A percentile compares a stretch with the other conserved stretches of the same genome.
These are phyloP conservation scores for Ploceus nigricollis DNA, from an alignment of 2,113 vertebrate species.

Conservation along the genomic window DNA sequence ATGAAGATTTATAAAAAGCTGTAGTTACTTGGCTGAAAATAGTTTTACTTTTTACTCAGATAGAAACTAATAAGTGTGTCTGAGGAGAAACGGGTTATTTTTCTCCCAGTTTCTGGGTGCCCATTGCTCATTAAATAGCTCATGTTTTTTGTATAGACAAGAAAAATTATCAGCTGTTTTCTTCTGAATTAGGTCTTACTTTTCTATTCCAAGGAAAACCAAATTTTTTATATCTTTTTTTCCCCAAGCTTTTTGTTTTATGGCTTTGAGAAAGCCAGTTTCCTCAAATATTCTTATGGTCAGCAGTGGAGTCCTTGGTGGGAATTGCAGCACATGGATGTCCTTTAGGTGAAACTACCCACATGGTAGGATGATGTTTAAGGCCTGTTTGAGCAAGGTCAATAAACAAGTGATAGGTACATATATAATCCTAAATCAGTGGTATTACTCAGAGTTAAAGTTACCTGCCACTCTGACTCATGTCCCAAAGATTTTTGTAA, in stretches of 20 bases:
- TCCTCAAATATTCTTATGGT: background rate
- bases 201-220: background rate
- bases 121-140: background rate
- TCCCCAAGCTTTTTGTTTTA: background rate
- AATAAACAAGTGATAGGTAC: background rate
- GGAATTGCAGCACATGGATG: background rate
- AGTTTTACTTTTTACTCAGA: constrained; percentile 12
- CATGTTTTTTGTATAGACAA: background rate
- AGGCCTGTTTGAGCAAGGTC: background rate
- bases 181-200: background rate
- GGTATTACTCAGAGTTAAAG: background rate
- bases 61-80: background rate
- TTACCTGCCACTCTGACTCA: background rate
- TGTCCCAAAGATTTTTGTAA: background rate
- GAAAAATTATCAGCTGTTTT: background rate
- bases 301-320: background rate
- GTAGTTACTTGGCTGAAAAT: constrained; percentile 20
- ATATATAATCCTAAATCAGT: background rate
- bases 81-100: background rate
- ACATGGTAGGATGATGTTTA: accelerated
- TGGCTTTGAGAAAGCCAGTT: background rate
- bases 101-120: background rate
- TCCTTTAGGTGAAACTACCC: background rate
- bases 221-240: background rate
- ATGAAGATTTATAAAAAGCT: constrained; percentile 11